These are phyloP conservation scores for Sebastes hubbsi DNA, from an alignment of 2,797 vertebrate species.

Conservation along the genomic window DNA sequence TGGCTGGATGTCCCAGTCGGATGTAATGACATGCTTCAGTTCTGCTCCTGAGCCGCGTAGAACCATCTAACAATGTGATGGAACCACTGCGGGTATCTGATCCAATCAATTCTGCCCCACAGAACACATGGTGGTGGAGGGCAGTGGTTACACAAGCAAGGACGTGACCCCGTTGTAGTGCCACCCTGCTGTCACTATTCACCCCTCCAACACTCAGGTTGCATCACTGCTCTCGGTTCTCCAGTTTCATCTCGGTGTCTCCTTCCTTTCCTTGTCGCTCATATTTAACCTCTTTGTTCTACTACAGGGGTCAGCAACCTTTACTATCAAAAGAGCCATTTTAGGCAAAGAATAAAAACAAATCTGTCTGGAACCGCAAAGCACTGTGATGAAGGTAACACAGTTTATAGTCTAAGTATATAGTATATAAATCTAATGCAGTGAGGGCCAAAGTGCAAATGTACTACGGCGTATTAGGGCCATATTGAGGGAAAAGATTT, in stretches of 20 bases:
- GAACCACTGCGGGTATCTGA: slow-evolving; percentile 27
- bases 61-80: slow-evolving; percentile 46
- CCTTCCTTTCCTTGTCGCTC: not conserved
- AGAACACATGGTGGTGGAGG: slow-evolving; percentile 31
- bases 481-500: too few species aligned
- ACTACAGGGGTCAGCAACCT: not conserved
- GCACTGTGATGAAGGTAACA: too few species aligned
- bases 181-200: slow-evolving; percentile 3
- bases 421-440: too few species aligned
- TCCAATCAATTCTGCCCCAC: slow-evolving; percentile 50
- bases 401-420: too few species aligned
- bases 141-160: slow-evolving; percentile 49
- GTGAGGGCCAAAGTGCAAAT: too few species aligned
- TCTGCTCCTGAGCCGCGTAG: not conserved
- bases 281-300: not conserved
- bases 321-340: too few species aligned
- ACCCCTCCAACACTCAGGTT: slow-evolving; percentile 10
- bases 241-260: slow-evolving; percentile 9
- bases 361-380: too few species aligned
- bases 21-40: not conserved
- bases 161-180: slow-evolving; percentile 29
- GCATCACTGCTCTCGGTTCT: slow-evolving; percentile 13
- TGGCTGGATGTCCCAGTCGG: not conserved
- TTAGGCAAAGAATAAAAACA: too few species aligned
- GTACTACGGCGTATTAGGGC: too few species aligned